Evolutionary conservation across 64 coral and sea anemone genomes (phyloP), one percentile per base, ranked within the genome.

Genomic region (Dendrophyllia cribrosa): DNA sequence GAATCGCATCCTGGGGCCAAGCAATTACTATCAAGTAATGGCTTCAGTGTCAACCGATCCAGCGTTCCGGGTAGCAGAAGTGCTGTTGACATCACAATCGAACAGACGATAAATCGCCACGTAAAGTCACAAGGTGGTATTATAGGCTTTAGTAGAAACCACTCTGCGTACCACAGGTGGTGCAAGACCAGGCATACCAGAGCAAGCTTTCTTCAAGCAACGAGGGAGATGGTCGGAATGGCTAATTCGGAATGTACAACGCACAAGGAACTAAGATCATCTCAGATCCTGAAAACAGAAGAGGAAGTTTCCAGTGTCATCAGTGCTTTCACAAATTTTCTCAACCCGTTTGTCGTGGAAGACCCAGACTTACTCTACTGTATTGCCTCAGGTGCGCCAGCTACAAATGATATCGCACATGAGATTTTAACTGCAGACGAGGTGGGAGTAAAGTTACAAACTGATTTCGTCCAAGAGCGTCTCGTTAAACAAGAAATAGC

Each of bases 21-120:
- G 66, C 14, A 87, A 9, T 49, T 87, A 22, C 46, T 87, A 13
- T 25, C 45, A 47, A 7, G 51, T 11, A 87, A 87, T 50, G 83
- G 83, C 61, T 87, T 87, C 46, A 87, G 66, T 71, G 83, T 87
- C n/a, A 70, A 21, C 83, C 45, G 66, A 70, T 87, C 83, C 12
- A 23, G 44, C 21, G 66, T 87, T 70, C 83, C 66, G 10, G 9
- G 24, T 45, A 50, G 15, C 21, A 67, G 83, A 70, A 87, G 52
- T 71, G 66, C 83, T 34, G 66, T 72, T 45, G 83, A 87, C 83
- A 71, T 87, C 16, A 87, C 83, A 13, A 72, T 87, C 24, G 65
- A 87, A 50, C 83, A 87, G 51, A 87, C 83, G 17, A 87, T 87
- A 16, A 87, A 71, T 50, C 61, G 66, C 3, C 65, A 87, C 15